Conservation (phyloP, 2,113 vertebrate genomes). For the Harpagus bidentatus region DNA sequence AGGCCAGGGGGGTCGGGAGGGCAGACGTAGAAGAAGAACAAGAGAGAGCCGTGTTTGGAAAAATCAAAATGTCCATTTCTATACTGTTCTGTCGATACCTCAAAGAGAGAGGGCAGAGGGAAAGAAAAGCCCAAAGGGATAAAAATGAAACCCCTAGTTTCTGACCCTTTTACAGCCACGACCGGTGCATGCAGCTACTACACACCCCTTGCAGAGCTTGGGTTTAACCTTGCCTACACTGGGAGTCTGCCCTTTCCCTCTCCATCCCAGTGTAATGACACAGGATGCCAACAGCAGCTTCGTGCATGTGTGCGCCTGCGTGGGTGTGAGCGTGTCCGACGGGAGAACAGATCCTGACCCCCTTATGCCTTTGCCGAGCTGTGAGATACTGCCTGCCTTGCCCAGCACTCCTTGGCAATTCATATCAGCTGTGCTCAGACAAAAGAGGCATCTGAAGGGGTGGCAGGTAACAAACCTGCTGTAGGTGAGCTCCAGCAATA, state of each 20-base stretch:
- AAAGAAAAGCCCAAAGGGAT: not conserved
- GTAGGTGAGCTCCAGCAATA: not conserved
- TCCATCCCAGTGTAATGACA: not conserved
- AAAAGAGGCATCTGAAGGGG: rapidly evolving
- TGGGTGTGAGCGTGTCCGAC: not conserved
- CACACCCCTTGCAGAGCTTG: not conserved
- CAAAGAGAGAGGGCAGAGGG: not conserved
- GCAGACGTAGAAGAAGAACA: not conserved
- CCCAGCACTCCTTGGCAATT: not conserved
- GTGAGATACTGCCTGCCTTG: not conserved
- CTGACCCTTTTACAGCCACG: slow-evolving; percentile 2
- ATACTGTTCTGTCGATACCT: not conserved
- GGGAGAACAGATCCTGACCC: not conserved
- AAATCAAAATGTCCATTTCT: not conserved
- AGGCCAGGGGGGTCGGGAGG: not conserved
- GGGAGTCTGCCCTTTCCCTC: not conserved
- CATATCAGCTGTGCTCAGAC: not conserved
- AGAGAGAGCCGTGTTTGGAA: not conserved
- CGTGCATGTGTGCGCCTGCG: not conserved
- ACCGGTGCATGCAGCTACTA: slow-evolving; percentile 33
- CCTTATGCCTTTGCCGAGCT: not conserved
- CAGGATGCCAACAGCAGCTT: not conserved
- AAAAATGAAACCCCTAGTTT: not conserved
- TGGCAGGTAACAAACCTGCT: not conserved
- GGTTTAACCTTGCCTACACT: not conserved